Evolutionary conservation across 2,113 vertebrate genomes (phyloP).

Genomic region (Ploceus nigricollis): DNA sequence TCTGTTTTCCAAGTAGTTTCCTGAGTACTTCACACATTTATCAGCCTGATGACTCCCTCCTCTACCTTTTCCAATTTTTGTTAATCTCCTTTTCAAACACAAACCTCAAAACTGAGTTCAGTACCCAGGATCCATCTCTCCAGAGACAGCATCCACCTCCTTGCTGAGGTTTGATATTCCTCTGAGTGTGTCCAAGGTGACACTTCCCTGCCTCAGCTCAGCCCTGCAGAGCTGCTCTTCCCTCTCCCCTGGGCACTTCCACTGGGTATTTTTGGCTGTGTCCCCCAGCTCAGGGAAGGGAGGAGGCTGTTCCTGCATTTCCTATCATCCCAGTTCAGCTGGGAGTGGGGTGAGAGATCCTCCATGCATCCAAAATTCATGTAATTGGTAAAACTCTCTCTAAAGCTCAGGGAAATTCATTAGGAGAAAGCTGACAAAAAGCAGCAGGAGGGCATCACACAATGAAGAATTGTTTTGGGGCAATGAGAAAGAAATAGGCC

Average conservation of each 20-base stretch:
- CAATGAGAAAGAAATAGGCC: neutral
- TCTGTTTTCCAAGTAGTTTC: neutral
- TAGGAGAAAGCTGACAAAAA: constrained; percentile 4
- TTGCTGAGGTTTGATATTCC: neutral
- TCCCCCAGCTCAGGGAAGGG: neutral
- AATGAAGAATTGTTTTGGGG: neutral
- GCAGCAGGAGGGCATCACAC: constrained; percentile 1
- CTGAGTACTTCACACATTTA: neutral
- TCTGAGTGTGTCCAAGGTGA: neutral
- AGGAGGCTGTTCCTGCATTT: neutral
- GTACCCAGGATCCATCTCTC: neutral
- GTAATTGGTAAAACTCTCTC: neutral
- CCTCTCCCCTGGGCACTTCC: neutral
- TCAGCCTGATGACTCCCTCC: neutral
- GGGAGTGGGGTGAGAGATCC: neutral
- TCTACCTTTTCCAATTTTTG: neutral
- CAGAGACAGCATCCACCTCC: neutral
- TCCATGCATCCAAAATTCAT: neutral
- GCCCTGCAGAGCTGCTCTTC: neutral
- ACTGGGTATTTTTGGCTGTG: neutral
- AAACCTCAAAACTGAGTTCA: neutral
- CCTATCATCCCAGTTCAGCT: neutral
- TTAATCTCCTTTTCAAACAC: neutral
- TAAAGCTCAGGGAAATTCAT: constrained; percentile 12
- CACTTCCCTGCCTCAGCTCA: neutral